Conservation (phyloP, 2,113 vertebrate species). For the Dascyllus trimaculatus region DNA sequence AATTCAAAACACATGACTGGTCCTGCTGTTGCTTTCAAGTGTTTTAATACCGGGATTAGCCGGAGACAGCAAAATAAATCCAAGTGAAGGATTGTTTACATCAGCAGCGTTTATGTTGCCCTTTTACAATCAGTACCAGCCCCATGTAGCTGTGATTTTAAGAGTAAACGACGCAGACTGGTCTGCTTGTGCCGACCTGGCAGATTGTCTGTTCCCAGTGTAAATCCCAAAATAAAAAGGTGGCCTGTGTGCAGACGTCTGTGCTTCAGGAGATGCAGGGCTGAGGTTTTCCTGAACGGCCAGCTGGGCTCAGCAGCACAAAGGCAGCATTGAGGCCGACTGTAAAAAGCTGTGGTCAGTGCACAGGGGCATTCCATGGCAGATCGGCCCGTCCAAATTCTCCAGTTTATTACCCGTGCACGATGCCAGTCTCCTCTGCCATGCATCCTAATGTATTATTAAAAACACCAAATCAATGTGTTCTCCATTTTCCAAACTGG, state of each 20-base stretch:
- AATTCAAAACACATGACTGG: not conserved
- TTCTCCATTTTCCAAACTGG: not conserved
- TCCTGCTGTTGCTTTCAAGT: too few relatives aligned
- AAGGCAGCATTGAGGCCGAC: slow-evolving; percentile 69
- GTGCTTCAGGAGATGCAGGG: slow-evolving; percentile 59
- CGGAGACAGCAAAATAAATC: not conserved
- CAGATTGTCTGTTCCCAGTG: slow-evolving; percentile 28
- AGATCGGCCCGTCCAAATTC: slow-evolving; percentile 44
- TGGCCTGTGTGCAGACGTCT: slow-evolving; percentile 53
- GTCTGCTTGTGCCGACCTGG: not conserved
- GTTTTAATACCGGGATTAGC: not conserved
- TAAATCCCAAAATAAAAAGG: slow-evolving; percentile 69
- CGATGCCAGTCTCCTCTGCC: slow-evolving; percentile 2
- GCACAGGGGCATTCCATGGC: slow-evolving; percentile 64
- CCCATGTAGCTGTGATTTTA: not conserved
- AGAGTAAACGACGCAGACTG: too few relatives aligned
- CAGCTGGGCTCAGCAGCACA: slow-evolving; percentile 72
- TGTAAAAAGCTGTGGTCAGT: slow-evolving; percentile 72
- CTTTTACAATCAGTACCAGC: not conserved
- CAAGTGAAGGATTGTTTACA: not conserved
- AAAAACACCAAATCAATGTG: not conserved
- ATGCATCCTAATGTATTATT: not conserved
- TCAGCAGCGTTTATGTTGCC: not conserved
- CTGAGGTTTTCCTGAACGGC: slow-evolving; percentile 66
- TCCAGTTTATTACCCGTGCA: not conserved